Conservation (phyloP, 2,888 invertebrate species). For the Lottia scabra region DNA sequence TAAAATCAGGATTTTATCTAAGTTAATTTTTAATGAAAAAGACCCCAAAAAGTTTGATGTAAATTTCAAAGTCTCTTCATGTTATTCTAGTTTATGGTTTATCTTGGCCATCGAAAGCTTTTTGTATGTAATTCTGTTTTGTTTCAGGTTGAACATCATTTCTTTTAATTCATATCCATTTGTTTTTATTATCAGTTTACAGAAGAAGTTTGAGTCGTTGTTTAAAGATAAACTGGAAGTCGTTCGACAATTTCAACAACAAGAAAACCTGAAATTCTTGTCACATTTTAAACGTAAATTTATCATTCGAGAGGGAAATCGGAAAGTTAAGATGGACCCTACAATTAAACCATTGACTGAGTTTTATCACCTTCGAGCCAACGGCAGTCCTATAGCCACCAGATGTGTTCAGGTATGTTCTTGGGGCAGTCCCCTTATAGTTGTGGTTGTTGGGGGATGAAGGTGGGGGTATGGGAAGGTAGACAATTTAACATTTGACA, state of each 20-base stretch:
- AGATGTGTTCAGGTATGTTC: conserved; percentile 81
- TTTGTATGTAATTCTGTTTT: too few species aligned
- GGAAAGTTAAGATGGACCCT: conserved; percentile 33
- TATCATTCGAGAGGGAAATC: conserved; percentile 78
- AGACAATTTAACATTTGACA: conserved; percentile 51
- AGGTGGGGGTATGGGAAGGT: too few species aligned
- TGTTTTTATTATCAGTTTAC: conserved; percentile 73
- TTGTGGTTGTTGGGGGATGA: too few species aligned
- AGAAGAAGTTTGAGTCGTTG: conserved; percentile 89
- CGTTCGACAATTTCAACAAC: conserved; percentile 94
- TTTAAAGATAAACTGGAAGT: conserved; percentile 94
- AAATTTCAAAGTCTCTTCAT: too few species aligned
- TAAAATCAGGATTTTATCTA: too few species aligned
- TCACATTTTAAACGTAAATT: conserved; percentile 96
- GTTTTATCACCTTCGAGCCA: conserved; percentile 94
- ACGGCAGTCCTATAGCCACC: conserved; percentile 94
- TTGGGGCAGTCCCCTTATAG: too few species aligned
- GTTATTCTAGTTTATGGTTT: too few species aligned
- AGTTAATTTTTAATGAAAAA: too few species aligned
- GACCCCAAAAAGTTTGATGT: too few species aligned
- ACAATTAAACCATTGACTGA: conserved; percentile 72
- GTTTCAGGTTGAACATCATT: too few species aligned
- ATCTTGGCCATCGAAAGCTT: too few species aligned
- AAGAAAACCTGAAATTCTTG: conserved; percentile 96
- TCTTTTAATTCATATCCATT: too few species aligned